Evolutionary conservation across 1,140 invertebrate species (phyloP), one percentile per base, ranked within the genome.

Genomic region (Neoseiulus cucumeris): DNA sequence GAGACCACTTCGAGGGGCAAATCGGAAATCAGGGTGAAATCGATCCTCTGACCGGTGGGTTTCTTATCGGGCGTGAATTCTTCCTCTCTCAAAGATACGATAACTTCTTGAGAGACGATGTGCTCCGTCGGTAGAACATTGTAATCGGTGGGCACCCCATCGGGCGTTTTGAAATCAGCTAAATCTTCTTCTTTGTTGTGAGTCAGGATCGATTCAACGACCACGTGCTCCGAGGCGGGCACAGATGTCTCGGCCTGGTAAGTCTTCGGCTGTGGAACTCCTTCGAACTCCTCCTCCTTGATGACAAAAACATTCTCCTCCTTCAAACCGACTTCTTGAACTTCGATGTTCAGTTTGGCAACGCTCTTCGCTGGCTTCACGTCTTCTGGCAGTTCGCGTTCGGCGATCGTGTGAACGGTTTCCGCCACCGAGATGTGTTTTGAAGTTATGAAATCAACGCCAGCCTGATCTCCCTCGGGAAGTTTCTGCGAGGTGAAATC

Each of bases 351-450:
- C 2, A 59, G 14, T 33, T 59, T 59, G 22, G 51, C 51, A 2
- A 59, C 22, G 14, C 22, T 33, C 33, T 59, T 59, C 33, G 33
- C 14, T 2, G 51, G 51, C 9, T 59, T 59, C 4, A 59, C 51
- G 22, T 59, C 51, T 29, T 25, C 51, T 14, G 51, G 51, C 14
- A 59, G 51, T 1, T 59, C 51, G 4, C 55, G 64, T 64, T 70
- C 69, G 1, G 44, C 44, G 30, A 59, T 65, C 12, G 33, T 64
- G 39, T 65, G 55, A 1, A 67, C 25, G 17, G 65, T 42, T 29
- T 70, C 64, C 9, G 66, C 67, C 39, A 69, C 42, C 29, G 68
- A 51, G 41, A 69, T 44, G 44, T 70, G 69, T 64, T 70, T 68
- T 22, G 33, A 47, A 12, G 66, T 68, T 18, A 64, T 42, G 22